Evolutionary conservation across 2,113 vertebrate species (phyloP).

Genomic region (Oryctolagus cuniculus): mOryCun1.1 NC_091435.1:163651501-163652000

Average conservation of each 20-base stretch:
- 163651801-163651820: slow-evolving; percentile 45
- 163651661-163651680: slow-evolving; percentile 19
- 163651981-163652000: neutral
- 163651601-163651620: neutral
- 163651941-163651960: neutral
- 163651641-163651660: neutral
- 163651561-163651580: neutral
- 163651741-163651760: slow-evolving; percentile 33
- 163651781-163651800: neutral
- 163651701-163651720: slow-evolving; percentile 46
- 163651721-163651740: slow-evolving; percentile 47
- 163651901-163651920: neutral
- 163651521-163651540: neutral
- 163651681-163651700: neutral
- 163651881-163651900: slow-evolving; percentile 32
- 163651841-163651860: slow-evolving; percentile 38
- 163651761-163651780: slow-evolving; percentile 15
- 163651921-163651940: slow-evolving; percentile 50
- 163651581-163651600: accelerated
- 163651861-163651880: slow-evolving; percentile 41
- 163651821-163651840: slow-evolving; percentile 55
- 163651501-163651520: neutral
- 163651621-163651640: neutral
- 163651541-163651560: neutral
- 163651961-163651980: neutral